Percentiles rank a stretch among this genome's conserved stretches.
Conservation (phyloP, 1,140 invertebrate genomes). For the Druon quercuslanigerum region DNA sequence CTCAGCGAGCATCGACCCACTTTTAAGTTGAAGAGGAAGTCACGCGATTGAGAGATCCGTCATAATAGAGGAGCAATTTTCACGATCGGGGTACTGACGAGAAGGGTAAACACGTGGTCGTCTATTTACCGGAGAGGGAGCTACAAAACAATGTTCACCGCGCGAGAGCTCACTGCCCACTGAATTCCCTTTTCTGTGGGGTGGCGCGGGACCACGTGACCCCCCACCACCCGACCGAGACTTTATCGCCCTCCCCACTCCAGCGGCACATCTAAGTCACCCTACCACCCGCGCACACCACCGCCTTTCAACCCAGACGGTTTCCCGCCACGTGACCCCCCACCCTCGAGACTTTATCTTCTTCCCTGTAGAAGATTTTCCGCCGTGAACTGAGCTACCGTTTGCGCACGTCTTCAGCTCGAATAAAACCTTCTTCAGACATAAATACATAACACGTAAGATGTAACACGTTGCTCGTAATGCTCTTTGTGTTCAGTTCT, state of each 20-base stretch:
- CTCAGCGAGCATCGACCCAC: conserved; percentile 21
- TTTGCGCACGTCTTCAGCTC: conserved; percentile 12
- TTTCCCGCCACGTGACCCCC: conserved; percentile 26
- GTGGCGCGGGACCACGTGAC: conserved; percentile 26
- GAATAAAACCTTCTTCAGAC: conserved; percentile 3
- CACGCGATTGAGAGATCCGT: conserved; percentile 28
- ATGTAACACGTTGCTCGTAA: background rate
- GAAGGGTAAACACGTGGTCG: conserved; percentile 56
- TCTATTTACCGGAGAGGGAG: background rate
- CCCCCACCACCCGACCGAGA: background rate
- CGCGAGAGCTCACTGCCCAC: conserved; percentile 66
- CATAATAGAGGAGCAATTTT: conserved; percentile 9
- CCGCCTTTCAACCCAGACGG: background rate
- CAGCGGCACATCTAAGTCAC: background rate
- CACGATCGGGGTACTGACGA: background rate
- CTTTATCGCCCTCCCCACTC: conserved; percentile 24
- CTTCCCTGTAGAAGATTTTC: conserved; percentile 1
- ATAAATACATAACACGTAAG: background rate
- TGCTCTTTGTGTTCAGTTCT: too few relatives aligned
- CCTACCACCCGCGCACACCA: background rate
- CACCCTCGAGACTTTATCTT: background rate
- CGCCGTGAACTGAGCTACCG: background rate
- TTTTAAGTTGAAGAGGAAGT: conserved; percentile 14
- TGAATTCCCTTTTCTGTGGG: conserved; percentile 36
- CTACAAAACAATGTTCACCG: conserved; percentile 39